These are phyloP conservation scores for Eudemis profundana DNA, from an alignment of 2,888 invertebrate genomes.

Conservation along the genomic window DNA sequence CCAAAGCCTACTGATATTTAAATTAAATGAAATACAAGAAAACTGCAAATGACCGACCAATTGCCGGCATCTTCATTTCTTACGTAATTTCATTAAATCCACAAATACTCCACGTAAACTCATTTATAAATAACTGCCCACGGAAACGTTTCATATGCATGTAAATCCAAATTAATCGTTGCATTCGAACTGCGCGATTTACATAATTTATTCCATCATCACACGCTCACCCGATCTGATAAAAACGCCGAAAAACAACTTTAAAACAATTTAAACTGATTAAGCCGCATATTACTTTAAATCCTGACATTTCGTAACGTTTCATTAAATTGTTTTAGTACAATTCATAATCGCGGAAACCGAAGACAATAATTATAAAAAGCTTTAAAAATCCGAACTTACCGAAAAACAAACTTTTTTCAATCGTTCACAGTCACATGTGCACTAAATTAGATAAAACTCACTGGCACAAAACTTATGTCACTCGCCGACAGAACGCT, in stretches of 20 bases:
- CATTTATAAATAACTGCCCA: slow-evolving; percentile 27
- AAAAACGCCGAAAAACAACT: slow-evolving; percentile 16
- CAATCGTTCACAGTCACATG: slow-evolving; percentile 63
- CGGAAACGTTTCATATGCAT: slow-evolving; percentile 50
- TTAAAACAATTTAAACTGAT: slow-evolving; percentile 23
- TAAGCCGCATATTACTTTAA: too few species aligned
- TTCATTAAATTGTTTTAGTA: too few species aligned
- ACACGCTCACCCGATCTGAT: slow-evolving; percentile 46
- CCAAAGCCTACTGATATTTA: neutral
- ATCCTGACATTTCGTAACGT: too few species aligned
- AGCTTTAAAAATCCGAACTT: too few species aligned
- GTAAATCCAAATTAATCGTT: slow-evolving; percentile 55
- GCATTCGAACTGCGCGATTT: slow-evolving; percentile 50
- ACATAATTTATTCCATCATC: slow-evolving; percentile 58
- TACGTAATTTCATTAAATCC: slow-evolving; percentile 32
- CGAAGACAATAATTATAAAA: too few species aligned
- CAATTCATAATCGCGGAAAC: too few species aligned
- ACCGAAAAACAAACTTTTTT: slow-evolving; percentile 44
- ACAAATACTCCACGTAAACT: slow-evolving; percentile 8
- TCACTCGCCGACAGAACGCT: slow-evolving; percentile 43
- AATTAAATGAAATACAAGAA: neutral
- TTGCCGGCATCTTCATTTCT: slow-evolving; percentile 17
- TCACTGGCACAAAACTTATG: slow-evolving; percentile 28
- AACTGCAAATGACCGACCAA: slow-evolving; percentile 6
- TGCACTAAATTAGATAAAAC: slow-evolving; percentile 38